These are phyloP conservation scores for Gallinago solitaria DNA, from an alignment of 2,797 vertebrate genomes.

Conservation along the genomic window DNA sequence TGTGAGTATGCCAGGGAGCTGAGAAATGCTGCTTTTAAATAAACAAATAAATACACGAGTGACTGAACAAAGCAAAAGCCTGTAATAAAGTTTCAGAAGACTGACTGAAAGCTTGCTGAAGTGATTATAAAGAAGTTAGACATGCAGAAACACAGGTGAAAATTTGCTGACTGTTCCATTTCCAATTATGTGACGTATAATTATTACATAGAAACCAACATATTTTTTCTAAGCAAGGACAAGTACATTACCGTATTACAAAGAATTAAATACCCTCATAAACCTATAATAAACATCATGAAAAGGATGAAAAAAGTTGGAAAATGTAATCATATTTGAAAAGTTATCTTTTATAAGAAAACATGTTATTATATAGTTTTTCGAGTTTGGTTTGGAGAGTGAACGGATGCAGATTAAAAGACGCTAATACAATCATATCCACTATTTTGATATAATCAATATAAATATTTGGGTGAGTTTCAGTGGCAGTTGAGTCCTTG, in stretches of 20 bases:
- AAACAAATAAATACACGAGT: not conserved
- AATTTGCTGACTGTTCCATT: not conserved
- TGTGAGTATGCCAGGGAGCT: not conserved
- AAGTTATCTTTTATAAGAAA: not conserved
- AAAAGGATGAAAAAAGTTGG: accelerated
- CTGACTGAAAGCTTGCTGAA: not conserved
- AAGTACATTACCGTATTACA: not conserved
- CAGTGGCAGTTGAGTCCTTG: not conserved
- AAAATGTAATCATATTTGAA: not conserved
- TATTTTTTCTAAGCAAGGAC: not conserved
- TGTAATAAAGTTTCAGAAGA: not conserved
- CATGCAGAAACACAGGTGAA: not conserved
- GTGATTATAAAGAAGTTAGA: not conserved
- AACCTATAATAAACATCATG: not conserved
- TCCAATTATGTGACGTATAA: not conserved
- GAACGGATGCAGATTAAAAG: not conserved
- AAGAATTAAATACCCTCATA: not conserved
- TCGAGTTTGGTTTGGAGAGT: not conserved
- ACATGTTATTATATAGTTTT: not conserved
- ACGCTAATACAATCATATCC: not conserved
- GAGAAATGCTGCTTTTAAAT: not conserved
- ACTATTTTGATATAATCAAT: not conserved
- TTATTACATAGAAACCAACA: accelerated
- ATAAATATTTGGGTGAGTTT: not conserved
- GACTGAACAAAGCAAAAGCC: not conserved